Conservation (phyloP, 1,140 invertebrate species). For the Saccostrea cuccullata region DNA sequence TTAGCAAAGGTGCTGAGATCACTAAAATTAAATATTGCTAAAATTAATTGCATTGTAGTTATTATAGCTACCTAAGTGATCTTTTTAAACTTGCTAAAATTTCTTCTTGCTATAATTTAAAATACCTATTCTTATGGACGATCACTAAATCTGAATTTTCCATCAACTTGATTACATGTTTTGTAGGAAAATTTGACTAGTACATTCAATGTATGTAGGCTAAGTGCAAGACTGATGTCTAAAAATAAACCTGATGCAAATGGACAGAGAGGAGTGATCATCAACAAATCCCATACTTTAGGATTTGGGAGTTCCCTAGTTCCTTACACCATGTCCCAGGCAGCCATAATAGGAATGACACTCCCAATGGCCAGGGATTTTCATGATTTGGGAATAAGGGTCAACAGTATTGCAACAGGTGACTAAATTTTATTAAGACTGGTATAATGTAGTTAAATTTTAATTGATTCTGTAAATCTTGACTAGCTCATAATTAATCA, state of each 20-base stretch:
- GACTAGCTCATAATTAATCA: too few species aligned
- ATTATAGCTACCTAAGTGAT: too few species aligned
- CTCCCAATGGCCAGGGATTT: slow-evolving; percentile 95
- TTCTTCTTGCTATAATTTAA: too few species aligned
- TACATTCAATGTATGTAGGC: slow-evolving; percentile 95
- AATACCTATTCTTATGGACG: too few species aligned
- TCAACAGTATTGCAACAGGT: slow-evolving; percentile 92
- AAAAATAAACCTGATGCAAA: slow-evolving; percentile 85
- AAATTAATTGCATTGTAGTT: too few species aligned
- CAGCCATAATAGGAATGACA: slow-evolving; percentile 94
- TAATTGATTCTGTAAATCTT: too few species aligned
- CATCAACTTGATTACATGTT: not conserved
- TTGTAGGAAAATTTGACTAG: slow-evolving; percentile 90
- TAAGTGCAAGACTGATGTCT: slow-evolving; percentile 89
- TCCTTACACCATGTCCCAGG: slow-evolving; percentile 95
- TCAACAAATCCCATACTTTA: slow-evolving; percentile 97
- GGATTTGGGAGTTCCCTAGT: slow-evolving; percentile 97
- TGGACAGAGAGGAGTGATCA: slow-evolving; percentile 93
- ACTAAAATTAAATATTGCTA: too few species aligned
- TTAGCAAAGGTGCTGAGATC: too few species aligned
- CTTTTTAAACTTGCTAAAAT: too few species aligned
- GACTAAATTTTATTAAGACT: slow-evolving; percentile 38
- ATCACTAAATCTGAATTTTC: too few species aligned
- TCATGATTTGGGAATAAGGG: slow-evolving; percentile 86
- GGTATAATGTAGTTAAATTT: too few species aligned